These are phyloP conservation scores for Odocoileus hemionus DNA, from an alignment of 2,113 vertebrate genomes.

Conservation along the genomic window DNA sequence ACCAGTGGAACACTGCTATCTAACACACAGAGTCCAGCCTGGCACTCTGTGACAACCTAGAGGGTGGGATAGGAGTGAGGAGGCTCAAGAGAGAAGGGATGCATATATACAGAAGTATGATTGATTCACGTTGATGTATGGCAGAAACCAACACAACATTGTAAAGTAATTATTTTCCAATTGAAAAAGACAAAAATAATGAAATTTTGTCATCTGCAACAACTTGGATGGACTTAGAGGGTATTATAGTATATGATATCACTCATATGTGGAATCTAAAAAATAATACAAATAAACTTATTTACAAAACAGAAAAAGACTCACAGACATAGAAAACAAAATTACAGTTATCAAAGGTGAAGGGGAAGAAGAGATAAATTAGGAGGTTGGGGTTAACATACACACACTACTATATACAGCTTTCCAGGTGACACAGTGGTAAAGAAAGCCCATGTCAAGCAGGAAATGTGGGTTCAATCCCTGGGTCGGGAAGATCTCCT, in stretches of 20 bases:
- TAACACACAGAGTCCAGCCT: neutral
- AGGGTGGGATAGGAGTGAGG: neutral
- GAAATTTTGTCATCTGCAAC: neutral
- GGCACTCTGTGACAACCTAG: neutral
- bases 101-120: neutral
- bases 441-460: neutral
- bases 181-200: neutral
- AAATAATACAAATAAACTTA: neutral
- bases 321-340: neutral
- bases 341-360: neutral
- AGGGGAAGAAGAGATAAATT: neutral
- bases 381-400: neutral
- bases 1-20: neutral
- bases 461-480: neutral
- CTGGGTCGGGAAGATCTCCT: neutral
- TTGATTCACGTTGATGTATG: neutral
- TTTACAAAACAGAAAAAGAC: neutral
- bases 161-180: neutral
- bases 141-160: neutral
- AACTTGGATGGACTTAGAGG: neutral
- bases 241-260: neutral
- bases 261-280: neutral
- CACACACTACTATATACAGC: neutral
- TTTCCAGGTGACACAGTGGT: neutral
- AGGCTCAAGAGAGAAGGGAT: neutral